Evolutionary conservation across 2,888 invertebrate genomes (phyloP).

Genomic region (Periphyllus acericola): DNA sequence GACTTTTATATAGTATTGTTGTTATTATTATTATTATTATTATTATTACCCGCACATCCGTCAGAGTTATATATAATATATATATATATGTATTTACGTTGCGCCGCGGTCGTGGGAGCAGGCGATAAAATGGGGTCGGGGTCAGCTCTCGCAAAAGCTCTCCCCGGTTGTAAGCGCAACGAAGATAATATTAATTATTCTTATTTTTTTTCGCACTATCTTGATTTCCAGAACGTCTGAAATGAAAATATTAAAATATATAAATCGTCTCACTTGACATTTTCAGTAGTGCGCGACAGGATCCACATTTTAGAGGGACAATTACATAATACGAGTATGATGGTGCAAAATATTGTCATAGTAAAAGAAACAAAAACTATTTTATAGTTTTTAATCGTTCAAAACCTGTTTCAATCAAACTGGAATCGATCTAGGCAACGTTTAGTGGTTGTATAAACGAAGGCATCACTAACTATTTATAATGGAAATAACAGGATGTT

Average conservation of each 20-base stretch:
- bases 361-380: too few relatives aligned
- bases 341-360: too few relatives aligned
- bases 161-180: background rate
- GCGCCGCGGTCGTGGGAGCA: background rate
- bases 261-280: too few relatives aligned
- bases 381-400: too few relatives aligned
- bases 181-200: background rate
- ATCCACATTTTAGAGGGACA: too few relatives aligned
- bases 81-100: background rate
- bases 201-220: background rate
- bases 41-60: background rate
- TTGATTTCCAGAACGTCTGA: background rate
- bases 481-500: too few relatives aligned
- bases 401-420: too few relatives aligned
- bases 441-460: too few relatives aligned
- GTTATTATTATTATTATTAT: background rate
- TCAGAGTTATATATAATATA: background rate
- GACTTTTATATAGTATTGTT: background rate
- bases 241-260: background rate
- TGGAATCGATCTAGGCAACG: too few relatives aligned
- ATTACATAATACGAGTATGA: too few relatives aligned
- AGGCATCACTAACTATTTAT: too few relatives aligned
- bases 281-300: too few relatives aligned
- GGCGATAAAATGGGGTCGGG: background rate
- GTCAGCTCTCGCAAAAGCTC: background rate